Evolutionary conservation across 2,888 invertebrate species (phyloP).

Genomic region (Trisateles emortualis): DNA sequence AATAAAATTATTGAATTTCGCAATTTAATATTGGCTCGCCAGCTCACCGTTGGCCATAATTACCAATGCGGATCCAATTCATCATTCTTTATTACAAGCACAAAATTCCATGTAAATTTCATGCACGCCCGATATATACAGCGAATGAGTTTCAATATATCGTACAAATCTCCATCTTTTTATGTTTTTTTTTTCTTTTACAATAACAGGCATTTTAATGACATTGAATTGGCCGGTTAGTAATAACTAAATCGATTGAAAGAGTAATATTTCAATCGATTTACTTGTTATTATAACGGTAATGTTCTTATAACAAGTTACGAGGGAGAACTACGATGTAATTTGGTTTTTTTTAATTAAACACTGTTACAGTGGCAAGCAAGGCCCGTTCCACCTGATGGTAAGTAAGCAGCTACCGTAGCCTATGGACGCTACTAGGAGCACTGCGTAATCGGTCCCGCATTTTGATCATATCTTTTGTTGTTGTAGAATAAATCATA

Average conservation of each 20-base stretch:
- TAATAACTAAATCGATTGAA: conserved; percentile 17
- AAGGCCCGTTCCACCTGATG: too few species aligned
- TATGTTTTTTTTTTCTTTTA: conserved; percentile 45
- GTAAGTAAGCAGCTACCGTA: too few species aligned
- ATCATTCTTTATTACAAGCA: conserved; percentile 86
- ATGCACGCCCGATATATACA: conserved; percentile 70
- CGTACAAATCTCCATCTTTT: conserved; percentile 70
- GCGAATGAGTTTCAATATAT: conserved; percentile 79
- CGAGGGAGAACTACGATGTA: too few species aligned
- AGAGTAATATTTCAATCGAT: background rate
- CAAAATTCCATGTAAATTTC: conserved; percentile 85
- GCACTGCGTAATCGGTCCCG: too few species aligned
- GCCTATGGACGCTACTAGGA: too few species aligned
- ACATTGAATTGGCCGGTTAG: conserved; percentile 41
- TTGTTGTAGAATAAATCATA: too few species aligned
- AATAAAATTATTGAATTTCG: conserved; percentile 83
- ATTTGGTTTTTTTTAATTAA: too few species aligned
- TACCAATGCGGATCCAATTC: conserved; percentile 84
- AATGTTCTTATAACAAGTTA: too few species aligned
- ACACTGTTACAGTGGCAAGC: too few species aligned
- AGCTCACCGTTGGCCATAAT: conserved; percentile 80
- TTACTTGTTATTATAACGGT: too few species aligned
- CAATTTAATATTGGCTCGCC: conserved; percentile 77
- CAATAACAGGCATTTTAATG: conserved; percentile 48
- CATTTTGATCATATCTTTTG: too few species aligned